These are phyloP conservation scores for Arctia plantaginis DNA, from an alignment of 2,888 invertebrate genomes.

Conservation along the genomic window DNA sequence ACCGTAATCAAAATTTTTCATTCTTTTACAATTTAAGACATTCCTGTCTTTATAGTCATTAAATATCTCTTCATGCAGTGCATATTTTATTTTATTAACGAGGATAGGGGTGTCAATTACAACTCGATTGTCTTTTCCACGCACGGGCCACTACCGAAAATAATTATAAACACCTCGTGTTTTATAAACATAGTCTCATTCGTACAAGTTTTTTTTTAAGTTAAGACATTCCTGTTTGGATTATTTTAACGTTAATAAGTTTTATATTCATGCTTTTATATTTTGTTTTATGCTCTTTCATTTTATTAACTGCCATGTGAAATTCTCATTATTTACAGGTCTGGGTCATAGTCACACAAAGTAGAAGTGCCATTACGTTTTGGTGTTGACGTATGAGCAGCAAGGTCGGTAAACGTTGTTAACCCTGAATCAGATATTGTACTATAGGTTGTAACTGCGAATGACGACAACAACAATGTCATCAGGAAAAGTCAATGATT, in stretches of 20 bases:
- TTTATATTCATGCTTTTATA: too few relatives aligned
- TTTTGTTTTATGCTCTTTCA: too few relatives aligned
- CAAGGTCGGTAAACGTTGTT: constrained; percentile 50
- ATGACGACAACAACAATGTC: constrained; percentile 30
- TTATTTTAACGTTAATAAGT: neutral
- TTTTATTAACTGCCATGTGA: too few relatives aligned
- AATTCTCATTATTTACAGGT: neutral
- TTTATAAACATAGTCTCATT: neutral
- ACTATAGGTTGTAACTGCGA: constrained; percentile 22
- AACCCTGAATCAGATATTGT: constrained; percentile 49
- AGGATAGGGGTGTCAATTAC: neutral
- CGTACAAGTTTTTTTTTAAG: neutral
- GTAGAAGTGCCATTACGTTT: constrained; percentile 29
- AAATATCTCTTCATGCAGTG: neutral
- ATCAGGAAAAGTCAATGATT: constrained; percentile 17
- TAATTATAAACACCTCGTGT: constrained; percentile 14
- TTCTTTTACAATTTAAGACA: neutral
- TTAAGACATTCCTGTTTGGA: neutral
- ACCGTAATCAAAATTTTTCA: too few relatives aligned
- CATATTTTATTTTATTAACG: neutral
- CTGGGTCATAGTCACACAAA: constrained; percentile 41
- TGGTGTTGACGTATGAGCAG: constrained; percentile 37
- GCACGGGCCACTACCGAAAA: constrained; percentile 38
- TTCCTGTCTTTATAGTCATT: neutral
- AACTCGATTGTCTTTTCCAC: neutral